Evolutionary conservation across 2,113 vertebrate genomes (phyloP).

Genomic region (Arenaria interpres): DNA sequence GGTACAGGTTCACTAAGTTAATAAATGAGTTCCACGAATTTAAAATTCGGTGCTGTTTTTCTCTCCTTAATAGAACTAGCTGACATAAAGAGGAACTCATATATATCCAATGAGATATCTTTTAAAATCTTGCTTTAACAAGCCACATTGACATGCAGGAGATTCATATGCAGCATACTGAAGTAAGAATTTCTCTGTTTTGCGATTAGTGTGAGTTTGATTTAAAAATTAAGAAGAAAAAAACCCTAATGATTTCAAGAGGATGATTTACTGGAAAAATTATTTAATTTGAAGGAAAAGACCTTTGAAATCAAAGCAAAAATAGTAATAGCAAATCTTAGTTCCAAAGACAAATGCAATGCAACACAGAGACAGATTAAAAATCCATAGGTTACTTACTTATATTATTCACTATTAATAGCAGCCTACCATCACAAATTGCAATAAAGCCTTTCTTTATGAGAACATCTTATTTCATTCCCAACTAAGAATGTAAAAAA

Average conservation of each 20-base stretch:
- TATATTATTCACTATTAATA: neutral
- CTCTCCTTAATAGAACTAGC: neutral
- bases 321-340: neutral
- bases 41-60: neutral
- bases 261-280: neutral
- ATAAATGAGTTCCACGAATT: neutral
- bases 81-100: neutral
- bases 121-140: neutral
- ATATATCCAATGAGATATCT: neutral
- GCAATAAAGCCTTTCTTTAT: neutral
- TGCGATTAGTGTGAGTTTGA: neutral
- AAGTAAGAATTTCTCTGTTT: neutral
- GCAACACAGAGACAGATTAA: neutral
- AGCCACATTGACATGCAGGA: neutral
- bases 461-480: neutral
- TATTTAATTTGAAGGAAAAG: neutral
- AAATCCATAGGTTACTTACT: neutral
- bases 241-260: neutral
- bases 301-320: neutral
- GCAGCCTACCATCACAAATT: neutral
- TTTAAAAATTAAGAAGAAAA: neutral
- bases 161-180: neutral
- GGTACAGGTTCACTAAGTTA: neutral
- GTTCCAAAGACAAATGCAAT: neutral
- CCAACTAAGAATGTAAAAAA: conserved; percentile 32